Evolutionary conservation across 1,140 invertebrate genomes (phyloP).

Genomic region (Aphaenogaster rudis): DNA sequence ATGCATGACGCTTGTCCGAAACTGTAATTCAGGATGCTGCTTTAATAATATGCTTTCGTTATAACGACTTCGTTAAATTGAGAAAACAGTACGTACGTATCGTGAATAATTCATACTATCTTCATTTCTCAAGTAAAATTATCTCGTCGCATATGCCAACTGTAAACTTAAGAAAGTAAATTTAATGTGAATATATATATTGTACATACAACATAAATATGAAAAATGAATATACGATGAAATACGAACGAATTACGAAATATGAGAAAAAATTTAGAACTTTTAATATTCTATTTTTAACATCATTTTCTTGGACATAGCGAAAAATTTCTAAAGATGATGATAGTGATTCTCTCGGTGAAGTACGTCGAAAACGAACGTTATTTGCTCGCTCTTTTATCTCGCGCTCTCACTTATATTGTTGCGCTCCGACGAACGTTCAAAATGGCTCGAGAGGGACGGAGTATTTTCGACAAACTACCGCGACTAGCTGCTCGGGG

Average conservation of each 20-base stretch:
- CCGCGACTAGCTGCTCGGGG: conserved; percentile 29
- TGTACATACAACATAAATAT: background rate
- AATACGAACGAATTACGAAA: background rate
- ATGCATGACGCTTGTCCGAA: conserved; percentile 36
- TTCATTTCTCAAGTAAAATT: conserved; percentile 17
- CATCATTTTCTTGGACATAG: background rate
- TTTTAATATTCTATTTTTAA: background rate
- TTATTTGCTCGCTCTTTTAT: conserved; percentile 9
- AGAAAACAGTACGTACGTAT: conserved; percentile 14
- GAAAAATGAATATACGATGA: background rate
- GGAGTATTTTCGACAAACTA: conserved; percentile 63
- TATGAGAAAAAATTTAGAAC: background rate
- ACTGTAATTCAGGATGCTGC: conserved; percentile 21
- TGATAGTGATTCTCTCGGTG: background rate
- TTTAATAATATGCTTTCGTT: conserved; percentile 36
- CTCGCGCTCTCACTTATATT: conserved; percentile 17
- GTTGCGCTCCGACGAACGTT: conserved; percentile 22
- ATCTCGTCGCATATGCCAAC: background rate
- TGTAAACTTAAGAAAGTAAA: background rate
- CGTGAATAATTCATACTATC: conserved; percentile 14
- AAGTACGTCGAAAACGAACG: background rate
- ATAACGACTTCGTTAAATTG: conserved; percentile 42
- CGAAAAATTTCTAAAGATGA: background rate
- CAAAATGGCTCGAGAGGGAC: conserved; percentile 12
- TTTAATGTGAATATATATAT: background rate